phyloP scores from a whole-genome alignment of 1,140 invertebrate species.

The Philopotamus ludificatus region DNA sequence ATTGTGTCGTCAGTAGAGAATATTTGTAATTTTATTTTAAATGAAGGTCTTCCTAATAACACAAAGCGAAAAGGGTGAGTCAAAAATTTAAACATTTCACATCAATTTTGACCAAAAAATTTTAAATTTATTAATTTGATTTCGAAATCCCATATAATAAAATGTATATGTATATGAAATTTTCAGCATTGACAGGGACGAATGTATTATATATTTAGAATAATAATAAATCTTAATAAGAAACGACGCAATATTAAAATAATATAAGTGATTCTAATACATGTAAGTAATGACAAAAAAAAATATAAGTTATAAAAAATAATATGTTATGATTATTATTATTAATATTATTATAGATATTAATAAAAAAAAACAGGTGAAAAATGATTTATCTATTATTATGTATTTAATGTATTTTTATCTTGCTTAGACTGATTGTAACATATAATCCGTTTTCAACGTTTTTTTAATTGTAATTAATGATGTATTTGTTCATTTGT shows the following conservation, averaged over 20 bases:
- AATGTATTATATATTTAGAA: constrained; percentile 2
- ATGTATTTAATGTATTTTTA: constrained; percentile 8
- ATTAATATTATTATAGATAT: constrained; percentile 34
- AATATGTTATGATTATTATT: constrained; percentile 11
- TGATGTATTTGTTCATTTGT: no score
- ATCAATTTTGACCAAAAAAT: not conserved
- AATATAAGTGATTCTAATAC: not conserved
- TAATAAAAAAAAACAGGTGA: constrained; percentile 34
- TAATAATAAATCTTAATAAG: no score
- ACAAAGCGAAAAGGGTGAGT: constrained; percentile 20
- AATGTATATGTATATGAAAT: constrained; percentile 10
- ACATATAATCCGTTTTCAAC: no score
- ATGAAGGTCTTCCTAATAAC: constrained; percentile 39
- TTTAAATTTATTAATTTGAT: no score
- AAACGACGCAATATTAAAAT: not conserved
- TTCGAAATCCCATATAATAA: no score
- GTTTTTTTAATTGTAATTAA: no score
- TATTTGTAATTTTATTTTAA: constrained; percentile 28
- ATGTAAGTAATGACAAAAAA: constrained; percentile 14
- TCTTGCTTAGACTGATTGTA: constrained; percentile 21
- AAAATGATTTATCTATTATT: constrained; percentile 1
- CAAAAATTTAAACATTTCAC: no score
- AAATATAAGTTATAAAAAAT: constrained; percentile 32
- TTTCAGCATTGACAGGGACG: not conserved
- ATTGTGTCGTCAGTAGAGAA: constrained; percentile 36